Evolutionary conservation across 2,888 invertebrate genomes (phyloP).

Genomic region (Reticulitermes lucifugus): DNA sequence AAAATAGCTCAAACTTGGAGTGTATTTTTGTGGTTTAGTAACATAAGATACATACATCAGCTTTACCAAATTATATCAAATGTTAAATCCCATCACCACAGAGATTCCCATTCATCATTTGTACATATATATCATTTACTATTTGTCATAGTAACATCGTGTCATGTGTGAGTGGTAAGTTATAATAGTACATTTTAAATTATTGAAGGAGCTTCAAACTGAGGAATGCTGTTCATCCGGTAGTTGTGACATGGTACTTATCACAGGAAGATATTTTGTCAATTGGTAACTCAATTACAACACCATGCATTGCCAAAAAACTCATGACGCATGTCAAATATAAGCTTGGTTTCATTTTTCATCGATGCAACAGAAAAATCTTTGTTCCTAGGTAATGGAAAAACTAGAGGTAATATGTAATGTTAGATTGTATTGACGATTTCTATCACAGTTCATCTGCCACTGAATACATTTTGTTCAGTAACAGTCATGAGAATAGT

Average conservation of each 20-base stretch:
- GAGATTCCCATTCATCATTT: conserved; percentile 29
- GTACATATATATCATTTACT: conserved; percentile 33
- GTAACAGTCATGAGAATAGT: background rate
- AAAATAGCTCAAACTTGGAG: conserved; percentile 41
- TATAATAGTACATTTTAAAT: conserved; percentile 18
- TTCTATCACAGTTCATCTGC: conserved; percentile 6
- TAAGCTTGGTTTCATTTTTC: conserved; percentile 14
- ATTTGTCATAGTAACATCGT: conserved; percentile 25
- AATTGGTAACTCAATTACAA: conserved; percentile 30
- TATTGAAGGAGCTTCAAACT: conserved; percentile 29
- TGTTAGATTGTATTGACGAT: background rate
- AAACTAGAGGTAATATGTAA: background rate
- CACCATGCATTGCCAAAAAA: conserved; percentile 16
- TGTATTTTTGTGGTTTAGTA: conserved; percentile 35
- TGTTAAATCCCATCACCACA: conserved; percentile 30
- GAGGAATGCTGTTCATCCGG: conserved; percentile 24
- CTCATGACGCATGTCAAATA: conserved; percentile 1
- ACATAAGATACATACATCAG: conserved; percentile 32
- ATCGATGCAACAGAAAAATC: background rate
- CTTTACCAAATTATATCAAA: conserved; percentile 33
- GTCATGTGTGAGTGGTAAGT: conserved; percentile 18
- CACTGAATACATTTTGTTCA: conserved; percentile 11
- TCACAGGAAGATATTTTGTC: conserved; percentile 20
- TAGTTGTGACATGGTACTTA: conserved; percentile 10
- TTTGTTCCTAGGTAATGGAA: conserved; percentile 21